Conservation (phyloP, 2,797 vertebrate species). For the Eulemur albifrons region DNA sequence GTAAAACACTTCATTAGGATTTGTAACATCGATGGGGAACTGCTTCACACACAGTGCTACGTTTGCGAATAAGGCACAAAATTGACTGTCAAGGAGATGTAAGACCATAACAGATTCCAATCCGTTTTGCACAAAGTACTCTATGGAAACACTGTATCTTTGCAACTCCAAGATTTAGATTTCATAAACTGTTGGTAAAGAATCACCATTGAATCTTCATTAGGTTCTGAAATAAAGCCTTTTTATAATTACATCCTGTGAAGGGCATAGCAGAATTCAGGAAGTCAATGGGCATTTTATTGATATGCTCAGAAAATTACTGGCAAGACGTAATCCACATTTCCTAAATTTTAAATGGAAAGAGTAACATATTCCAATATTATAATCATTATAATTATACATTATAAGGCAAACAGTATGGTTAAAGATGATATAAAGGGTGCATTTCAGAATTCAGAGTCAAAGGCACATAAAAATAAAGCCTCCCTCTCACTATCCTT, state of each 20-base stretch:
- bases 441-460: background rate
- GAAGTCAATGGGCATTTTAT: background rate
- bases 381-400: conserved; percentile 34
- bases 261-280: background rate
- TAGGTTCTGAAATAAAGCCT: conserved; percentile 38
- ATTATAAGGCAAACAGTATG: background rate
- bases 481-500: background rate
- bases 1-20: conserved; percentile 73
- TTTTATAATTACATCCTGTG: background rate
- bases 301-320: background rate
- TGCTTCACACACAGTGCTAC: conserved; percentile 58
- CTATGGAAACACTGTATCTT: background rate
- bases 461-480: conserved; percentile 6
- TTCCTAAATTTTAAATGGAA: background rate
- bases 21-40: conserved; percentile 49
- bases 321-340: background rate
- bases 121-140: conserved; percentile 40
- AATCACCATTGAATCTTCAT: conserved; percentile 62
- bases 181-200: conserved; percentile 49
- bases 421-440: background rate
- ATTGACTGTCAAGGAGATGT: conserved; percentile 75
- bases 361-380: background rate
- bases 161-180: conserved; percentile 42
- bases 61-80: conserved; percentile 69
- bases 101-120: conserved; percentile 51